phyloP scores from a whole-genome alignment of 2,113 vertebrate genomes.

The Syngnathus scovelli region DNA sequence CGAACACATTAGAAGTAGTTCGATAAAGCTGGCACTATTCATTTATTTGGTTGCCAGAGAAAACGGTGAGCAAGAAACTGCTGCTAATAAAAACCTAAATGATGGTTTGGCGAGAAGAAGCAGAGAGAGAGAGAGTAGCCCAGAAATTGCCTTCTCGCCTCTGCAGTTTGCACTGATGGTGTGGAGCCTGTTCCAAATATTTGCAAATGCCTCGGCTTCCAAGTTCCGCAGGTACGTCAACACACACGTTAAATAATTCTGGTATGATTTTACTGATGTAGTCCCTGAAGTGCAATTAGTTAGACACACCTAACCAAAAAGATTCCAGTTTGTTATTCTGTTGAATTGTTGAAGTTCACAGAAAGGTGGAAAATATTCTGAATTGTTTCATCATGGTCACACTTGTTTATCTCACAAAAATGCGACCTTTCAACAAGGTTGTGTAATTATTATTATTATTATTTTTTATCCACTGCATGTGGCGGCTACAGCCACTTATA shows the following conservation, averaged over 20 bases:
- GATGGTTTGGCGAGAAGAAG: neutral
- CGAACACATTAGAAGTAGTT: neutral
- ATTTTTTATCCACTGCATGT: no score
- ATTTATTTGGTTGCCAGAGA: neutral
- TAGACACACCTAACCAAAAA: no score
- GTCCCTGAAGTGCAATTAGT: no score
- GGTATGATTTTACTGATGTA: no score
- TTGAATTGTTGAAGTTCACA: no score
- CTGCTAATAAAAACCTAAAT: neutral
- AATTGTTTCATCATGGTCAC: no score
- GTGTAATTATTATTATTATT: no score
- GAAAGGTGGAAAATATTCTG: no score
- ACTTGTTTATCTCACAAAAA: no score
- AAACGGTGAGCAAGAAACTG: neutral
- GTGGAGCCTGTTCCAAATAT: constrained; percentile 25
- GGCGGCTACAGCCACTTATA: no score
- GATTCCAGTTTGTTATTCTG: no score
- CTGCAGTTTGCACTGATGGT: constrained; percentile 22
- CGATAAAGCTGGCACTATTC: neutral
- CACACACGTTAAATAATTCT: constrained; percentile 4
- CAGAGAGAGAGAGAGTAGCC: neutral
- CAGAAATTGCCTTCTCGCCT: constrained; percentile 14
- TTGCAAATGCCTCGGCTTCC: constrained; percentile 18
- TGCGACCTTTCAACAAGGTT: no score
- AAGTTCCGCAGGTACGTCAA: constrained; percentile 23